Base-by-base conservation (phyloP, 2,113 vertebrate genomes). In the Paedocypris sp. region DNA sequence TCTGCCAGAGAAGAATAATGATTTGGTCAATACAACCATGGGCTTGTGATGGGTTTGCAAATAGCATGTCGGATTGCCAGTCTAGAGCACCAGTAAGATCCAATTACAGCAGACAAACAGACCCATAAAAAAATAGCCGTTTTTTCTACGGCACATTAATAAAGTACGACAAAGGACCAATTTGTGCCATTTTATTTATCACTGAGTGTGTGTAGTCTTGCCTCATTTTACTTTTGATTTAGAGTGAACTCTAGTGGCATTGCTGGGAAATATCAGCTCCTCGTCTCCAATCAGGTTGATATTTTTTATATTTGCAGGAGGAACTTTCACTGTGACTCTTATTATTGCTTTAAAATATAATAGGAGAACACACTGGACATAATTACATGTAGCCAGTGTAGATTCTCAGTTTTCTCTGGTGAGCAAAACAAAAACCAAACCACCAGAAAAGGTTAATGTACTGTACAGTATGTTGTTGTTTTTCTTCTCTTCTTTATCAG, bases 221-320 rank as follows among this genome's bases (percentile, higher is more conserved):
- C 22, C 42, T 33, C 46, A 29, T 23, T 75, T 79, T 68, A 50
- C 49, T 77, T 82, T 78, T 83, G 84, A 80, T 84, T 72, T 75
- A 82, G 78, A 81, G 79, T 84, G 83, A 82, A 77, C 83, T 82
- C 84, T 83, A 82, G 84, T 83, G 83, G 83, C 66, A 73, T 61
- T 62, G 69, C 2, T 23, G 9, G 60, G 78, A 81, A 85, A 66
- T 48, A 76, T 77, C 77, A 73, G 18, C 36, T 45, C 35, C 47
- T 50, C 56, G 45, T 7, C 57, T 31, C 33, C 6, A 54, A 33
- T 43, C 33, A 10, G 23, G 15, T 49, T 56, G 25, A 33, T 60
- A 46, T 16, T 32, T 60, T 64, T 46, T 19, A 18, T 32, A 10
- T 28, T 23, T 26, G 32, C 32, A 46, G 10, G 33, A 32, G 16